Base-by-base conservation (phyloP, 2,113 vertebrate genomes). In the Carassius carassius region DNA sequence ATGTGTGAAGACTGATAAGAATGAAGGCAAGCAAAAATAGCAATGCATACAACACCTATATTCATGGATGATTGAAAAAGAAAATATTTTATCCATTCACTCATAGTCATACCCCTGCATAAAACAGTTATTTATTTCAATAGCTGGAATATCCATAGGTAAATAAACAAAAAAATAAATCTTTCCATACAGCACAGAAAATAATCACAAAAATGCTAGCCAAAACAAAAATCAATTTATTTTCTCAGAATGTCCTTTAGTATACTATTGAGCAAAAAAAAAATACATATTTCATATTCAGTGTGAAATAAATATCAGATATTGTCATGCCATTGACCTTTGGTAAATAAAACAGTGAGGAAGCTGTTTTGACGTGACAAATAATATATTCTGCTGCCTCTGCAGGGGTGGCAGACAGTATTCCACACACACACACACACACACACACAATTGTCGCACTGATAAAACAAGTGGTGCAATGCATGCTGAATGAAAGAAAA, bases 301-400 rank as follows among this genome's bases (percentile, higher is more conserved):
- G 67, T 78, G 69, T 84, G 70, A 63, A 84, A 87, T 84, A 81
- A 84, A 76, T 87, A 84, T 77, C 23, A 58, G 65, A 81, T 32
- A n/a, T 63, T 60, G 76, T 63, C 63, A 72, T 23, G 7, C 73
- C 65, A 44, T 19, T 35, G 85, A 67, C 69, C 78, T 67, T 75
- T 78, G 74, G 19, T 78, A 65, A 74, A 29, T 47, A 72, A 78
- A 70, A 37, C 37, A 60, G 21, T 25, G 41, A 25, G 73, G 21
- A 23, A 79, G 25, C 23, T 21, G 25, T 65, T 80, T 65, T 21
- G 82, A 84, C 47, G 21, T 70, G 44, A 67, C 25, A 73, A 77
- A 81, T 83, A 63, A 78, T 82, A 81, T 65, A 83, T 81, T 85
- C 72, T 73, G 85, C 83, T 70, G 62, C 70, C 75, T 85, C 76